These are phyloP conservation scores for Steinernema scapterisci DNA, from an alignment of 2,888 invertebrate genomes.

Conservation along the genomic window DNA sequence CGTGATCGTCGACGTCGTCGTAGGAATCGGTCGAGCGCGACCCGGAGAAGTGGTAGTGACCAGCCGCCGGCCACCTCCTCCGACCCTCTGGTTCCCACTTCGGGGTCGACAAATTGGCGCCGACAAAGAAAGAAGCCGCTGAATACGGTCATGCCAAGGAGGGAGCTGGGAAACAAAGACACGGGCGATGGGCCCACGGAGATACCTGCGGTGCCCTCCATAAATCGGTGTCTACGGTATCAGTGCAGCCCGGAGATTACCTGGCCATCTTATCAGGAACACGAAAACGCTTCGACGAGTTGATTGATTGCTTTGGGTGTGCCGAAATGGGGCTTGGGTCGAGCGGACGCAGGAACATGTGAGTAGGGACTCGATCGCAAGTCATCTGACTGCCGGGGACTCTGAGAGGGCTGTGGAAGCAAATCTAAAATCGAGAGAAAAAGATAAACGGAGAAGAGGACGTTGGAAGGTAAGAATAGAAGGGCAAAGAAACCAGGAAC, in stretches of 20 bases:
- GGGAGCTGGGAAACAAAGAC: neutral
- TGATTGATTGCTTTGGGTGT: conserved; percentile 6
- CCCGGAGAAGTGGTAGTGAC: conserved; percentile 5
- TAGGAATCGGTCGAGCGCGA: neutral
- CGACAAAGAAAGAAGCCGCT: neutral
- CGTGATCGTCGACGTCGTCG: conserved; percentile 15
- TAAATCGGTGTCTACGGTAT: neutral
- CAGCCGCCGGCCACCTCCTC: neutral
- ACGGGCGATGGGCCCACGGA: neutral
- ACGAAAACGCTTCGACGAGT: neutral
- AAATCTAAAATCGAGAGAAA: too few relatives aligned
- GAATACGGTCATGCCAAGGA: neutral
- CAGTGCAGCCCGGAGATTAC: conserved; percentile 4
- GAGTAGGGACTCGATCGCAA: neutral
- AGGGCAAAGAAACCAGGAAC: too few relatives aligned
- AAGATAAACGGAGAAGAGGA: too few relatives aligned
- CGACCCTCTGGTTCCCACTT: neutral
- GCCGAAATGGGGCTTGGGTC: conserved; percentile 11
- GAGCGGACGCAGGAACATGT: neutral
- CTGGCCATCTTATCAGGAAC: conserved; percentile 27
- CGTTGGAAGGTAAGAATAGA: too few relatives aligned
- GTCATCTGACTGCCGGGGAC: too few relatives aligned
- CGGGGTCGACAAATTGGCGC: neutral
- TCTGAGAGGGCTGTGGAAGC: too few relatives aligned
- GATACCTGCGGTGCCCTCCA: neutral